phyloP scores from a whole-genome alignment of 2,888 invertebrate genomes.

The Noctua janthina region DNA sequence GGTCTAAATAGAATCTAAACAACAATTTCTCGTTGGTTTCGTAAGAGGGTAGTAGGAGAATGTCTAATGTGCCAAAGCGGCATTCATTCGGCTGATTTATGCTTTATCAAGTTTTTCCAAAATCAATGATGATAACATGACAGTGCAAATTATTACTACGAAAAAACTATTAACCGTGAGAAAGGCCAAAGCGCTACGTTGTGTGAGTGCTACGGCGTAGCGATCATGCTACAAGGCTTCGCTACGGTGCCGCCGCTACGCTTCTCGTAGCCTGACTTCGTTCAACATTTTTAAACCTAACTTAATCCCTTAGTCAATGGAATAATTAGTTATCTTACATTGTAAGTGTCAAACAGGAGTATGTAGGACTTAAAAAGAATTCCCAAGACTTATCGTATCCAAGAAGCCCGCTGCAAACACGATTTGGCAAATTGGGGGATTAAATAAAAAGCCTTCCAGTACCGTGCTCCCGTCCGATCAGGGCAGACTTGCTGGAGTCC shows the following conservation, averaged over 20 bases:
- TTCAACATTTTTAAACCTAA: neutral
- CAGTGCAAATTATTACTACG: neutral
- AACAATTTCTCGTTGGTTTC: conserved; percentile 1
- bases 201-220: conserved; percentile 37
- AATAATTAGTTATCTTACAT: neutral
- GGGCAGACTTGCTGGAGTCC: neutral
- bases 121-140: neutral
- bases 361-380: neutral
- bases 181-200: neutral
- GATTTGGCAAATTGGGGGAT: neutral
- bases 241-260: conserved; percentile 25
- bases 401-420: neutral
- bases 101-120: neutral
- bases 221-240: neutral
- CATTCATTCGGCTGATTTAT: neutral
- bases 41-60: neutral
- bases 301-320: neutral
- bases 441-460: neutral
- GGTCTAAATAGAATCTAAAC: conserved; percentile 4
- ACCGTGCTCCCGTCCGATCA: neutral
- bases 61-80: neutral
- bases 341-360: neutral
- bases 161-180: neutral
- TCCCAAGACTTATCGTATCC: neutral
- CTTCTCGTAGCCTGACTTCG: conserved; percentile 9